Evolutionary conservation across 2,888 invertebrate species (phyloP).

Genomic region (Tetragnatha montana): DNA sequence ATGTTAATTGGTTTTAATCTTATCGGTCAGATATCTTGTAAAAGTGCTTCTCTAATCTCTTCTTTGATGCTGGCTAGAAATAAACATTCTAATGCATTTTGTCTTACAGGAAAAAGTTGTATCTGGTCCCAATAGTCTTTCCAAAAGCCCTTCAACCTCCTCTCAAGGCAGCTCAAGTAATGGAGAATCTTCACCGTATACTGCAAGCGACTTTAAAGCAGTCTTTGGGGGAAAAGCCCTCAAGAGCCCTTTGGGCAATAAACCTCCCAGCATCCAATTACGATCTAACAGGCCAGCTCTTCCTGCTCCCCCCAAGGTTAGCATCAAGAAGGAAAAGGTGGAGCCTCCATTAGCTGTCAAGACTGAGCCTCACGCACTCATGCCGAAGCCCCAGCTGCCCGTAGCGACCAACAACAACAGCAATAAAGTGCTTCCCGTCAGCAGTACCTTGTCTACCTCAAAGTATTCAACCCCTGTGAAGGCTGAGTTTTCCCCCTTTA

Average conservation of each 20-base stretch:
- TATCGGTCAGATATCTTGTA: background rate
- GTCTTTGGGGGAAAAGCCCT: background rate
- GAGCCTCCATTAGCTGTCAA: background rate
- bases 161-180: slow-evolving; percentile 16
- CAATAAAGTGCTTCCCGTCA: background rate
- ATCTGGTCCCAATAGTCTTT: background rate
- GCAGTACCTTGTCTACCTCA: background rate
- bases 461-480: slow-evolving; percentile 8
- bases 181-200: slow-evolving; percentile 33
- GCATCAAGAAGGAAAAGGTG: background rate
- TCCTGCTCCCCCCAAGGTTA: background rate
- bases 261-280: background rate
- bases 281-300: background rate
- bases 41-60: background rate
- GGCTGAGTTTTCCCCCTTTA: no score
- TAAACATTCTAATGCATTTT: background rate
- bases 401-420: background rate
- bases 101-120: slow-evolving; percentile 13
- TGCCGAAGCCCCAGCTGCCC: background rate
- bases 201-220: slow-evolving; percentile 1
- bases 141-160: background rate
- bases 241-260: background rate
- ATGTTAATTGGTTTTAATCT: background rate
- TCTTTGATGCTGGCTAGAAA: background rate
- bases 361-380: background rate